A percentile compares a stretch with the other conserved stretches of the same genome.
phyloP scores from a whole-genome alignment of 37 sponge, comb jelly and placozoan species.

The Petrosia ficiformis region DNA sequence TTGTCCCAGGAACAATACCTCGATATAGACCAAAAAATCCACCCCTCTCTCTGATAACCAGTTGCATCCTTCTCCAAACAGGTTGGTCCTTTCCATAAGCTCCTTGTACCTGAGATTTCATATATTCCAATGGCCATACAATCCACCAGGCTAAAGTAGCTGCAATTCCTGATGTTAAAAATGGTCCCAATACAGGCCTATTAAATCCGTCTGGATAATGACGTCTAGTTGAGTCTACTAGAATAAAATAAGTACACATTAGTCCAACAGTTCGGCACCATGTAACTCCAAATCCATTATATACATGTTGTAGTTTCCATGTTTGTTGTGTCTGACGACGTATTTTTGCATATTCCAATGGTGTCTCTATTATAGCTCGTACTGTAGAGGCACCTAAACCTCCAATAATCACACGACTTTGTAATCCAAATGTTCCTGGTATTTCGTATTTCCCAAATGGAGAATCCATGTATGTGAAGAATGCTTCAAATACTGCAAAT shows the following conservation, averaged over 20 bases:
- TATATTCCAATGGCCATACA: constrained; percentile 98
- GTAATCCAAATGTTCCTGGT: constrained; percentile 77
- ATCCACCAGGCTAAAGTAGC: constrained; percentile 98
- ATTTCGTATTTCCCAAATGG: constrained; percentile 50
- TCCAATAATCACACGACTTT: constrained; percentile 68
- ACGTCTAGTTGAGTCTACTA: constrained; percentile 84
- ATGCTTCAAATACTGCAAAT: constrained; percentile 95
- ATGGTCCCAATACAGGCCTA: constrained; percentile 81
- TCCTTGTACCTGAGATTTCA: constrained; percentile 97
- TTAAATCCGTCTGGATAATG: constrained; percentile 68
- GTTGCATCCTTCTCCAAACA: constrained; percentile 57
- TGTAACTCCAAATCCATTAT: constrained; percentile 91
- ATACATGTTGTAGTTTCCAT: constrained; percentile 75
- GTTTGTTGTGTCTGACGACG: constrained; percentile 82
- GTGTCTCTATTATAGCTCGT: constrained; percentile 92
- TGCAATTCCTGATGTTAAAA: constrained; percentile 85
- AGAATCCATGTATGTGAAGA: constrained; percentile 62
- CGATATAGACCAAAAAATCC: constrained; percentile 87
- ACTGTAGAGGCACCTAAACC: constrained; percentile 82
- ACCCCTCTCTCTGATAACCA: constrained; percentile 76
- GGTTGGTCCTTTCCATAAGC: constrained; percentile 70
- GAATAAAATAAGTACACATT: constrained; percentile 89
- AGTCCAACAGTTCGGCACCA: constrained; percentile 89
- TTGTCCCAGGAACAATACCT: constrained; percentile 92
- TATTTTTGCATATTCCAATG: constrained; percentile 92